Conservation (phyloP, 2,797 vertebrate species). For the Podarcis lilfordi region DNA sequence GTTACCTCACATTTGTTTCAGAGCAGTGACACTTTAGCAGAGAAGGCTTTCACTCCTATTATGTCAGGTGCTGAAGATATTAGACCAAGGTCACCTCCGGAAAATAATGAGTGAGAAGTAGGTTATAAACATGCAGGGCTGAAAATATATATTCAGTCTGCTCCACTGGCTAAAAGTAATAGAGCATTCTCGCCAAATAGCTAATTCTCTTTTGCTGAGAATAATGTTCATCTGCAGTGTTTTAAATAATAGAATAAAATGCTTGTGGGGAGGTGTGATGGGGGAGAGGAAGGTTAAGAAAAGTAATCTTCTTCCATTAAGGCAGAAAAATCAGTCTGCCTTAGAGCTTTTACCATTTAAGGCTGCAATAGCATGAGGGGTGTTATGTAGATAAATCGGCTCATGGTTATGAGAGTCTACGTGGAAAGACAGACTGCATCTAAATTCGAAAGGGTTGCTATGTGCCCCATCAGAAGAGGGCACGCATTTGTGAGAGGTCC, state of each 20-base stretch:
- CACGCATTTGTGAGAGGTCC: slow-evolving; percentile 7
- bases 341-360: slow-evolving; percentile 42
- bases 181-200: slow-evolving; percentile 57
- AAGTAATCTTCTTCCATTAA: slow-evolving; percentile 34
- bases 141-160: slow-evolving; percentile 76
- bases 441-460: slow-evolving; percentile 19
- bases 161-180: slow-evolving; percentile 68
- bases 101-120: slow-evolving; percentile 75
- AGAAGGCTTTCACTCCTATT: slow-evolving; percentile 74
- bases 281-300: slow-evolving; percentile 27
- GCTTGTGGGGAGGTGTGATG: slow-evolving; percentile 21
- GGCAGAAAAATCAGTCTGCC: slow-evolving; percentile 45
- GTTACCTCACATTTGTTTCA: slow-evolving; percentile 77
- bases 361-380: slow-evolving; percentile 5
- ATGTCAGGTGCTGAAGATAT: slow-evolving; percentile 73
- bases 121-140: slow-evolving; percentile 75
- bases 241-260: slow-evolving; percentile 66
- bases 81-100: slow-evolving; percentile 80
- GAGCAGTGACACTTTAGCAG: slow-evolving; percentile 73
- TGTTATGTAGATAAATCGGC: slow-evolving; percentile 13
- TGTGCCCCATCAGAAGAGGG: slow-evolving; percentile 7
- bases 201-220: slow-evolving; percentile 68
- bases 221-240: slow-evolving; percentile 47
- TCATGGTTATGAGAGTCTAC: slow-evolving; percentile 19
- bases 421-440: slow-evolving; percentile 25